phyloP scores from a whole-genome alignment of 1,140 invertebrate species.

The Panagrolaimus sp. region DNA sequence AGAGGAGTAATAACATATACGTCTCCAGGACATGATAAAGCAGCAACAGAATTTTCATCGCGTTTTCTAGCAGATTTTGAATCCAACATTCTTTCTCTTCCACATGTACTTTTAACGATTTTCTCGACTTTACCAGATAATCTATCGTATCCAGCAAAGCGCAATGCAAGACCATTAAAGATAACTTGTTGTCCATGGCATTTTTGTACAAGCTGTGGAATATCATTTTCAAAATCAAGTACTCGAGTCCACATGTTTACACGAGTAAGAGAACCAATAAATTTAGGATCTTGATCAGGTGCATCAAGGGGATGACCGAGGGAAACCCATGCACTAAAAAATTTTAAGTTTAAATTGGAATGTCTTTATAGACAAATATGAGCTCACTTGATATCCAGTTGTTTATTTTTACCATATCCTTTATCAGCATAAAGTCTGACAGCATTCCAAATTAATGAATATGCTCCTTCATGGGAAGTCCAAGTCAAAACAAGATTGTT shows the following conservation, averaged over 20 bases:
- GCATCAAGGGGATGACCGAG: slow-evolving; percentile 68
- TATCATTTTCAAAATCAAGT: slow-evolving; percentile 81
- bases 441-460: slow-evolving; percentile 56
- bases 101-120: slow-evolving; percentile 52
- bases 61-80: slow-evolving; percentile 76
- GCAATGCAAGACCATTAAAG: slow-evolving; percentile 75
- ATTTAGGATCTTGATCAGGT: slow-evolving; percentile 59
- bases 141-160: slow-evolving; percentile 86
- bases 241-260: slow-evolving; percentile 86
- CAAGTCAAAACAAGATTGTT: slow-evolving; percentile 88
- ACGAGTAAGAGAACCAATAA: slow-evolving; percentile 87
- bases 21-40: slow-evolving; percentile 83
- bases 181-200: slow-evolving; percentile 73
- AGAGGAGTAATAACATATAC: slow-evolving; percentile 86
- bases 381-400: slow-evolving; percentile 76
- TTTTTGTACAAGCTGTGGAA: slow-evolving; percentile 66
- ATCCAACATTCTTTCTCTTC: slow-evolving; percentile 71
- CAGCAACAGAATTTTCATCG: slow-evolving; percentile 76
- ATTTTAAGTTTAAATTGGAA: slow-evolving; percentile 8
- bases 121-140: slow-evolving; percentile 54
- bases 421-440: slow-evolving; percentile 48
- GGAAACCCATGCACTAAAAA: slow-evolving; percentile 77
- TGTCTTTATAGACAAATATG: slow-evolving; percentile 53
- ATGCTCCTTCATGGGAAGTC: slow-evolving; percentile 71
- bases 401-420: slow-evolving; percentile 63